These are phyloP conservation scores for Pimephales promelas DNA, from an alignment of 2,113 vertebrate genomes.

Conservation along the genomic window DNA sequence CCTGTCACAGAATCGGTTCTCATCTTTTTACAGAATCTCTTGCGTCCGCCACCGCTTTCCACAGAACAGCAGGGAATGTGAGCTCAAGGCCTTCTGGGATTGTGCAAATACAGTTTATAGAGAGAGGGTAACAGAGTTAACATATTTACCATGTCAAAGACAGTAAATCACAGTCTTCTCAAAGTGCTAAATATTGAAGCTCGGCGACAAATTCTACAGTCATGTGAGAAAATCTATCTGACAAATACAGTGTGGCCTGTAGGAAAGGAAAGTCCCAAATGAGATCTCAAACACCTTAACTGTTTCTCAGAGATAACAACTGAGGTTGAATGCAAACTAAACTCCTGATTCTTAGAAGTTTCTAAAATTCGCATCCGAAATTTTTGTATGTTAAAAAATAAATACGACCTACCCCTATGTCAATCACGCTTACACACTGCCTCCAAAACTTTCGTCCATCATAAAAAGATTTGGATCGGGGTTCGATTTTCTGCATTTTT, in stretches of 20 bases:
- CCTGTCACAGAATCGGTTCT: slow-evolving; percentile 55
- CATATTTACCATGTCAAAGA: slow-evolving; percentile 31
- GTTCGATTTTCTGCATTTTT: too few relatives aligned
- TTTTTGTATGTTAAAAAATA: too few relatives aligned
- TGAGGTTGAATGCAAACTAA: background rate
- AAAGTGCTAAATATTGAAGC: slow-evolving; percentile 38
- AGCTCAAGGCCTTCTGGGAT: slow-evolving; percentile 45
- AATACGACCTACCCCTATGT: too few relatives aligned
- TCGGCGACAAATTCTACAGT: background rate
- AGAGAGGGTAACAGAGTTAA: slow-evolving; percentile 23
- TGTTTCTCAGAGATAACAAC: background rate
- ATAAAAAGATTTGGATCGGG: too few relatives aligned
- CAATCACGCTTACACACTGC: too few relatives aligned
- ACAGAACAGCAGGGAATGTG: slow-evolving; percentile 63
- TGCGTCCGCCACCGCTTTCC: slow-evolving; percentile 53
- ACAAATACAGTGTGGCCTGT: background rate
- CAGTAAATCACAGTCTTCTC: slow-evolving; percentile 32
- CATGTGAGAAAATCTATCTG: background rate
- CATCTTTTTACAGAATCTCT: slow-evolving; percentile 68
- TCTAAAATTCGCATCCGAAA: background rate
- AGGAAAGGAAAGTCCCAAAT: background rate
- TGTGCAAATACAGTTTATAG: slow-evolving; percentile 23
- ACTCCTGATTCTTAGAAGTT: background rate
- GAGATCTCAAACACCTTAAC: background rate
- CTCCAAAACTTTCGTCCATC: too few relatives aligned